phyloP scores from a whole-genome alignment of 2,888 invertebrate genomes.

The Acrobasis suavella region DNA sequence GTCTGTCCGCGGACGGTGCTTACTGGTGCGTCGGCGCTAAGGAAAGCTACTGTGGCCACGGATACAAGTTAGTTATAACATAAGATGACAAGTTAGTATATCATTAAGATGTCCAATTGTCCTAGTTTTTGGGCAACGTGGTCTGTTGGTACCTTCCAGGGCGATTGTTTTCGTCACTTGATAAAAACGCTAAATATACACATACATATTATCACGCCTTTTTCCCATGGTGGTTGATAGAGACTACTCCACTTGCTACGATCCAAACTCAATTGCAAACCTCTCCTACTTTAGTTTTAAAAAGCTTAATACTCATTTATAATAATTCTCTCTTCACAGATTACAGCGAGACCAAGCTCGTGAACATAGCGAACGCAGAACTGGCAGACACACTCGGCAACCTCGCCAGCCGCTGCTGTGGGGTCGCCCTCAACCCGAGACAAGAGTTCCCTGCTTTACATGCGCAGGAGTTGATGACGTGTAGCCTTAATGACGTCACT shows the following conservation, averaged over 20 bases:
- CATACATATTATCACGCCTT: too few relatives aligned
- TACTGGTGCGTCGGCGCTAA: constrained; percentile 85
- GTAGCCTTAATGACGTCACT: constrained; percentile 70
- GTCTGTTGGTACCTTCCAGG: too few relatives aligned
- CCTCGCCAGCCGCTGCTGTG: constrained; percentile 91
- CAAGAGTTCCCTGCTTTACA: constrained; percentile 86
- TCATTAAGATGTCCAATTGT: neutral
- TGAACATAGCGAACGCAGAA: constrained; percentile 92
- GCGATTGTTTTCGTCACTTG: too few relatives aligned
- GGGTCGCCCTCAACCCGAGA: constrained; percentile 89
- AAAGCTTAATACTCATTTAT: too few relatives aligned
- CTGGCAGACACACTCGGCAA: constrained; percentile 96
- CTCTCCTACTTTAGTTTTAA: too few relatives aligned
- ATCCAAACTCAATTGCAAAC: too few relatives aligned
- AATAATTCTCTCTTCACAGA: constrained; percentile 83
- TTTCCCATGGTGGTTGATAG: too few relatives aligned
- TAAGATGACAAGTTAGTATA: too few relatives aligned
- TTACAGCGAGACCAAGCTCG: constrained; percentile 89
- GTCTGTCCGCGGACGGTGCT: constrained; percentile 87
- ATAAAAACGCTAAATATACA: too few relatives aligned
- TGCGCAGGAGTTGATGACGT: constrained; percentile 54
- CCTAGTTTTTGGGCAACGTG: neutral
- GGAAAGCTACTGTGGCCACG: constrained; percentile 93
- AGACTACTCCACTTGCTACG: too few relatives aligned
- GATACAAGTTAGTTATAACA: constrained; percentile 92